A percentile compares a stretch with the other conserved stretches of the same genome.
Evolutionary conservation across 2,888 invertebrate species (phyloP).

Genomic region (Punctoribates punctum): DNA sequence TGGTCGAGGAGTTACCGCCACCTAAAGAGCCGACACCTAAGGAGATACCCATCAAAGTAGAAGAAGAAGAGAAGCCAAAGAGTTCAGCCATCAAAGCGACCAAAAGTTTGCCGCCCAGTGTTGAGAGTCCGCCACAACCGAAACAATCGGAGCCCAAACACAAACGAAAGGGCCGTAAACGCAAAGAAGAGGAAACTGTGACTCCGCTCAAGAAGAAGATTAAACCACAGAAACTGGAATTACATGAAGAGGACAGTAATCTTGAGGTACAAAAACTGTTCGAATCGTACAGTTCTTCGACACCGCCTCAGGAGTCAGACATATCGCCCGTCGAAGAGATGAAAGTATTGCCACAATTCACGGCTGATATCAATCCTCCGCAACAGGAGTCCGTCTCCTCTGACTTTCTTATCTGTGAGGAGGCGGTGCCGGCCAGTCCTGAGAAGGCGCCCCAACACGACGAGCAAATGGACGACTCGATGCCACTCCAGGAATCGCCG

Average conservation of each 20-base stretch:
- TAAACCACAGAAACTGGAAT: conserved; percentile 54
- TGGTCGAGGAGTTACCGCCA: background rate
- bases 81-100: conserved; percentile 38
- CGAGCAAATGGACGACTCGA: background rate
- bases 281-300: conserved; percentile 19
- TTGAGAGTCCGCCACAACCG: too few species aligned
- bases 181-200: conserved; percentile 45
- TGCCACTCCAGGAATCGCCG: conserved; percentile 11
- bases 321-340: conserved; percentile 44
- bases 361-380: conserved; percentile 13
- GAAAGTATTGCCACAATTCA: conserved; percentile 30
- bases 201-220: conserved; percentile 53
- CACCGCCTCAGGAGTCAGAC: conserved; percentile 39
- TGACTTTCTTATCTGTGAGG: conserved; percentile 72
- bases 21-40: conserved; percentile 56
- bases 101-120: background rate
- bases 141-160: conserved; percentile 55
- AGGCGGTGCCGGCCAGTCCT: conserved; percentile 85
- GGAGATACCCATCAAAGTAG: conserved; percentile 32
- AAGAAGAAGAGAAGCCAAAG: conserved; percentile 44
- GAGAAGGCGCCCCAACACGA: conserved; percentile 54
- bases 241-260: conserved; percentile 51
- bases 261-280: conserved; percentile 30
- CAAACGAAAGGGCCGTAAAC: conserved; percentile 44
- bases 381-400: conserved; percentile 27